A percentile compares a stretch with the other conserved stretches of the same genome.
These are phyloP conservation scores for Scolanthus callimorphus DNA, from an alignment of 92 coral and sea anemone species.

Conservation along the genomic window DNA sequence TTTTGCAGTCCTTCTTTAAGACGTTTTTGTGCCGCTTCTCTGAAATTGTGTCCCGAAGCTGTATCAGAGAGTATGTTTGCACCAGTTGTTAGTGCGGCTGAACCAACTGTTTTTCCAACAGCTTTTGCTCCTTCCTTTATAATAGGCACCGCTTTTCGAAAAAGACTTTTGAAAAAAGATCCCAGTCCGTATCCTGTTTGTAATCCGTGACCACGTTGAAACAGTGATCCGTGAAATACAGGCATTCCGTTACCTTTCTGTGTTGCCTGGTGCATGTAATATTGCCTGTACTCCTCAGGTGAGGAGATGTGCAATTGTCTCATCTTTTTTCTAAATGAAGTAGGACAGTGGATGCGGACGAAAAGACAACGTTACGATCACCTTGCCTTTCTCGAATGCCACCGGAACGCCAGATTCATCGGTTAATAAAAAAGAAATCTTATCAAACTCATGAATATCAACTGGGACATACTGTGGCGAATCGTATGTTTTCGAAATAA, in stretches of 20 bases:
- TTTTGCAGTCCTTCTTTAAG: conserved; percentile 1
- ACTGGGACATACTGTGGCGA: conserved; percentile 38
- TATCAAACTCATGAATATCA: conserved; percentile 10
- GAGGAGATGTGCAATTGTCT: conserved; percentile 7
- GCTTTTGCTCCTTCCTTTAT: conserved; percentile 19
- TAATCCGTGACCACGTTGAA: conserved; percentile 31
- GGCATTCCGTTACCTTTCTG: conserved; percentile 19
- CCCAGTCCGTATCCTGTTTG: conserved; percentile 44
- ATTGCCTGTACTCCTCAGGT: conserved; percentile 5
- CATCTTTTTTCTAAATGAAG: conserved; percentile 5
- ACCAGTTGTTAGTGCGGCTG: conserved; percentile 32
- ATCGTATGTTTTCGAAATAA: conserved; percentile 20
- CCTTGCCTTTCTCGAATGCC: neutral
- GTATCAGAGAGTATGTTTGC: conserved; percentile 25
- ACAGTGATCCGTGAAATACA: conserved; percentile 6
- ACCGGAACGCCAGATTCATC: conserved; percentile 1
- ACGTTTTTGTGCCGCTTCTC: neutral
- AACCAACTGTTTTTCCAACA: conserved; percentile 28
- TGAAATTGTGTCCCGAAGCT: conserved; percentile 12
- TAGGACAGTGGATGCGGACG: neutral
- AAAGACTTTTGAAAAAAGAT: conserved; percentile 22
- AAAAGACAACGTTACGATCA: conserved; percentile 17
- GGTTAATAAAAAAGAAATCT: conserved; percentile 3
- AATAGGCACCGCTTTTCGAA: conserved; percentile 32
- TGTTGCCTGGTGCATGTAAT: conserved; percentile 5